A percentile compares a stretch with the other conserved stretches of the same genome.
phyloP scores from a whole-genome alignment of 2,888 invertebrate genomes.

The Drosophila stalkeri region DNA sequence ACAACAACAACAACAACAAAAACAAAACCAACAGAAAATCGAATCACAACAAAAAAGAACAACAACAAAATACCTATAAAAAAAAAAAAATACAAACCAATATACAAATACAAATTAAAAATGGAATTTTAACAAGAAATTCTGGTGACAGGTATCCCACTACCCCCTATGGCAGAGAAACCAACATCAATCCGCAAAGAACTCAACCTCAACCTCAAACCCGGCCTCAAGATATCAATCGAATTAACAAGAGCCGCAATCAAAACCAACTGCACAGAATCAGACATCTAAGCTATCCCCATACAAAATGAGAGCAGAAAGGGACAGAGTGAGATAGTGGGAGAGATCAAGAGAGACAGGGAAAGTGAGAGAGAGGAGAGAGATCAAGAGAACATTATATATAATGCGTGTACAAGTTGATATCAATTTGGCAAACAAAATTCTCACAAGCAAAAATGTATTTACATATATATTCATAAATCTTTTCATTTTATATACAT shows the following conservation, averaged over 20 bases:
- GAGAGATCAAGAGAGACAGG: not conserved
- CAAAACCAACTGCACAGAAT: slow-evolving; percentile 28
- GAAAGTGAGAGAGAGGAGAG: slow-evolving; percentile 3
- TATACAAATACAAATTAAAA: not conserved
- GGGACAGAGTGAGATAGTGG: slow-evolving; percentile 13
- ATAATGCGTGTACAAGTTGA: slow-evolving; percentile 84
- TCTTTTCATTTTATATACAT: not conserved
- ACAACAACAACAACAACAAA: slow-evolving; percentile 30
- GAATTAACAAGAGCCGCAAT: slow-evolving; percentile 35
- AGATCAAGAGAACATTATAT: slow-evolving; percentile 84
- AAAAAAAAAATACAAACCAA: not conserved
- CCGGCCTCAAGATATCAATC: slow-evolving; percentile 41
- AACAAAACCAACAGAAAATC: slow-evolving; percentile 12
- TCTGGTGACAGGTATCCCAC: slow-evolving; percentile 52
- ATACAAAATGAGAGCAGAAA: slow-evolving; percentile 20
- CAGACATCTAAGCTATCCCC: slow-evolving; percentile 27
- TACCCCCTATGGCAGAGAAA: slow-evolving; percentile 41
- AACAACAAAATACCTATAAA: slow-evolving; percentile 28
- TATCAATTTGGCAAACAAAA: slow-evolving; percentile 56
- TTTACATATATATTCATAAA: slow-evolving; percentile 7
- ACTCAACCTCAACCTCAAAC: slow-evolving; percentile 29
- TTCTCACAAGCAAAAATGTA: slow-evolving; percentile 35
- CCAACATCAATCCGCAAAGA: slow-evolving; percentile 24
- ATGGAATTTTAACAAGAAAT: slow-evolving; percentile 44
- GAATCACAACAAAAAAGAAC: slow-evolving; percentile 15